Evolutionary conservation across 2,888 invertebrate genomes (phyloP).

Genomic region (Drosophila pegasa): DNA sequence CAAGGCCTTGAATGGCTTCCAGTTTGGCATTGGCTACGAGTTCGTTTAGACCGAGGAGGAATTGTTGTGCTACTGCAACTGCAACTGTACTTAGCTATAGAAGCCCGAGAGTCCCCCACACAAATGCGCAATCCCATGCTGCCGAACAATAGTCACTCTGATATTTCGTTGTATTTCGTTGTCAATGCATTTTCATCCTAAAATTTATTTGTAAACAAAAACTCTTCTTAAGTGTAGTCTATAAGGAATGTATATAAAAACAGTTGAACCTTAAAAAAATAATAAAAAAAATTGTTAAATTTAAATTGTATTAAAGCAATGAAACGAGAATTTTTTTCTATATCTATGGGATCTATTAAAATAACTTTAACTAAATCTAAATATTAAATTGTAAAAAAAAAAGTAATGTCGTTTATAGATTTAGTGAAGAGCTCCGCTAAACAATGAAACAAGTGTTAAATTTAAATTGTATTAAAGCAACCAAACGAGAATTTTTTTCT

Average conservation of each 20-base stretch:
- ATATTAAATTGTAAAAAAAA: too few species aligned
- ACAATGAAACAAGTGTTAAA: conserved; percentile 23
- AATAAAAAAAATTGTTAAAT: conserved; percentile 23
- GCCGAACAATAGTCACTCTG: conserved; percentile 38
- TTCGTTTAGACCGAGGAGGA: conserved; percentile 87
- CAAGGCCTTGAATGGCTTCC: conserved; percentile 89
- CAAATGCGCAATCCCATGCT: conserved; percentile 12
- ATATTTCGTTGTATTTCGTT: conserved; percentile 53
- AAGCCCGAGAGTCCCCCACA: conserved; percentile 52
- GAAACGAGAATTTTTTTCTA: background rate
- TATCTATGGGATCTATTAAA: too few species aligned
- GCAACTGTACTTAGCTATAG: conserved; percentile 45
- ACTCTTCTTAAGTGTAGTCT: conserved; percentile 49
- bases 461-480: background rate
- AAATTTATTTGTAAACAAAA: conserved; percentile 57
- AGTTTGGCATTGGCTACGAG: conserved; percentile 93
- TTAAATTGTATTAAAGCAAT: background rate
- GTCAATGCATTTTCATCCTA: conserved; percentile 65
- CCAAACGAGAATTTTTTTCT: too few species aligned
- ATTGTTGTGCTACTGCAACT: background rate
- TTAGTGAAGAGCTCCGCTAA: conserved; percentile 41
- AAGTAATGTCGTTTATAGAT: conserved; percentile 27
- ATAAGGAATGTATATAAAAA: conserved; percentile 65
- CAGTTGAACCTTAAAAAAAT: conserved; percentile 24
- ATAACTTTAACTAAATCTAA: background rate